These are phyloP conservation scores for Gonioctena quinquepunctata DNA, from an alignment of 1,140 invertebrate genomes.

Conservation along the genomic window DNA sequence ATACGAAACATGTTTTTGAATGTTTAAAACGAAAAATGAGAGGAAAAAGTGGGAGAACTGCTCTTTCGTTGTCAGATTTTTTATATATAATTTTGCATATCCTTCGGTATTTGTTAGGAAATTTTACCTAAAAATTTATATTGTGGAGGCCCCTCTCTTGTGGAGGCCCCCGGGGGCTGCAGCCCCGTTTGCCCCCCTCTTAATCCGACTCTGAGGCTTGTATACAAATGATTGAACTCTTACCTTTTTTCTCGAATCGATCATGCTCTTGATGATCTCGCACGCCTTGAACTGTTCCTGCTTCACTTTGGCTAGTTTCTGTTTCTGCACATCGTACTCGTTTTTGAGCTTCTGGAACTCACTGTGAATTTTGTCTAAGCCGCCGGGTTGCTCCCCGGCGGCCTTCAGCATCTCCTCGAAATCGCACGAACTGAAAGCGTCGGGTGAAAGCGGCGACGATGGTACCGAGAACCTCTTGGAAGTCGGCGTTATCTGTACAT, in stretches of 20 bases:
- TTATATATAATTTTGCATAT: too few relatives aligned
- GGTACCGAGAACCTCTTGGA: not conserved
- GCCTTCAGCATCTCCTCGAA: constrained; percentile 22
- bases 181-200: too few relatives aligned
- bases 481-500: constrained; percentile 30
- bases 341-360: constrained; percentile 21
- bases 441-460: constrained; percentile 28
- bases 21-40: too few relatives aligned
- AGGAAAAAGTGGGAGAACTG: too few relatives aligned
- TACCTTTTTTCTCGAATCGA: constrained; percentile 37
- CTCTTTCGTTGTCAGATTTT: too few relatives aligned
- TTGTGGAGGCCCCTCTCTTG: too few relatives aligned
- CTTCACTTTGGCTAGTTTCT: constrained; percentile 9
- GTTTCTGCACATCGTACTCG: constrained; percentile 20
- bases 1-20: too few relatives aligned
- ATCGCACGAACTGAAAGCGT: constrained; percentile 4
- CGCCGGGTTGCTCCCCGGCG: constrained; percentile 2
- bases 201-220: too few relatives aligned
- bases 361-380: constrained; percentile 16
- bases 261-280: constrained; percentile 53
- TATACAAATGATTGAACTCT: too few relatives aligned
- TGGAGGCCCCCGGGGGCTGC: too few relatives aligned
- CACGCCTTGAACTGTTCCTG: constrained; percentile 51
- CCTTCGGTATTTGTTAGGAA: too few relatives aligned
- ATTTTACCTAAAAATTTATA: too few relatives aligned